Evolutionary conservation across 2,888 invertebrate genomes (phyloP).

Genomic region (Cryptocephalus moraei): DNA sequence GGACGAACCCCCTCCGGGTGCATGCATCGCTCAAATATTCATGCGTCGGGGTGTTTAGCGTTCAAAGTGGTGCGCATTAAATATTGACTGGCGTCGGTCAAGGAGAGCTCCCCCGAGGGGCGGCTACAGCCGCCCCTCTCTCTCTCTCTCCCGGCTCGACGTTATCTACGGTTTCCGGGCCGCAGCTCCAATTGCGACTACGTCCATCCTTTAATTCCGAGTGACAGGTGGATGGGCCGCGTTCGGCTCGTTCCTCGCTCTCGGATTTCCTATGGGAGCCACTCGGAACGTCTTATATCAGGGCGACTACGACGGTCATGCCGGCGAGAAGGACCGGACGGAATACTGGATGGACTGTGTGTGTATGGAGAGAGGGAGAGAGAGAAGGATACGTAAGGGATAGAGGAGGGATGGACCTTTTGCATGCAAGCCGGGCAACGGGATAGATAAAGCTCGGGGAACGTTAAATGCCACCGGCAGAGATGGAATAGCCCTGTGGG

Average conservation of each 20-base stretch:
- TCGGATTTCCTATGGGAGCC: constrained; percentile 35
- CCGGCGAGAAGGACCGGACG: constrained; percentile 25
- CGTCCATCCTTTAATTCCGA: constrained; percentile 47
- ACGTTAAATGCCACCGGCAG: constrained; percentile 26
- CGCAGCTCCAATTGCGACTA: constrained; percentile 31
- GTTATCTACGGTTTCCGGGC: constrained; percentile 34
- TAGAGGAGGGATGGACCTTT: constrained; percentile 46
- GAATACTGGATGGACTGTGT: constrained; percentile 2
- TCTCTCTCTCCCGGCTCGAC: constrained; percentile 11
- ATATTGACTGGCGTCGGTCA: constrained; percentile 34
- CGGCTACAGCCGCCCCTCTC: constrained; percentile 13
- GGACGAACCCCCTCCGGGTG: neutral
- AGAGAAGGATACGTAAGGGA: constrained; percentile 38
- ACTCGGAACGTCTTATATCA: constrained; percentile 33
- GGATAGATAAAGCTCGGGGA: constrained; percentile 27
- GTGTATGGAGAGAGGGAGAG: constrained; percentile 8
- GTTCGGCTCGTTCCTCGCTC: constrained; percentile 20
- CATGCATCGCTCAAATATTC: constrained; percentile 5
- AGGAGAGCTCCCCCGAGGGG: constrained; percentile 28
- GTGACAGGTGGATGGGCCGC: constrained; percentile 43
- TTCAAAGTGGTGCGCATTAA: constrained; percentile 31
- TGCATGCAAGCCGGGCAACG: constrained; percentile 33
- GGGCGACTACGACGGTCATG: constrained; percentile 17
- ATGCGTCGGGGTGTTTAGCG: constrained; percentile 5
- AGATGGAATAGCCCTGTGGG: constrained; percentile 23